phyloP scores from a whole-genome alignment of 2,113 vertebrate species.

The Podarcis muralis region DNA sequence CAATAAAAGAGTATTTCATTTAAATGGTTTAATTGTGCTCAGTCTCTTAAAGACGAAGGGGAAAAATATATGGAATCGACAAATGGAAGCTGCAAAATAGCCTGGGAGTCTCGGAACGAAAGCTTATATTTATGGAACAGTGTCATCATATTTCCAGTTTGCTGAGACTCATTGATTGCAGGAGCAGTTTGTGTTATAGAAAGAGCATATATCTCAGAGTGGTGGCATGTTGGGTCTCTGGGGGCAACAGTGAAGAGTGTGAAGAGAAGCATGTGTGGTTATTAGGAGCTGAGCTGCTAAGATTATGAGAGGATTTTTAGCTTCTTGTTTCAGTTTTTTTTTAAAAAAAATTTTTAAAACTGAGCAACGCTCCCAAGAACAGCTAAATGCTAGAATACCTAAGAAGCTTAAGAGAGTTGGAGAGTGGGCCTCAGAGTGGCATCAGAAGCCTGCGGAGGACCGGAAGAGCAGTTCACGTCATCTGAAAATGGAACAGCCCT shows the following conservation, averaged over 20 bases:
- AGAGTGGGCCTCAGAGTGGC: neutral
- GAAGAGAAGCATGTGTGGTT: constrained; percentile 21
- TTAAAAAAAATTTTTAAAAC: constrained; percentile 17
- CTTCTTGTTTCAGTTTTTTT: neutral
- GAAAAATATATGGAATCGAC: neutral
- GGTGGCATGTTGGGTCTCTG: constrained; percentile 41
- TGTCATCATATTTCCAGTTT: constrained; percentile 17
- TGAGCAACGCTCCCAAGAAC: neutral
- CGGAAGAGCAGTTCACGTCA: neutral
- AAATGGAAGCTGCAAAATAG: constrained; percentile 6
- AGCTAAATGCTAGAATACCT: neutral
- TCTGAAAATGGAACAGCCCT: neutral
- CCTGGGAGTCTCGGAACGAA: constrained; percentile 1
- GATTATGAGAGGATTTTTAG: neutral
- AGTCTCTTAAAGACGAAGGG: neutral
- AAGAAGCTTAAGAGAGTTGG: neutral
- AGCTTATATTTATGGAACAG: constrained; percentile 13
- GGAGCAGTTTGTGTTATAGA: constrained; percentile 54
- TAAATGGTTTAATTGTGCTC: constrained; percentile 36
- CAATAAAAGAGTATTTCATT: neutral
- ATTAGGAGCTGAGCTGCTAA: neutral
- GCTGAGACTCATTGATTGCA: constrained; percentile 42
- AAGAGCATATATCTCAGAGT: constrained; percentile 36
- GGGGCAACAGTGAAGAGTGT: neutral
- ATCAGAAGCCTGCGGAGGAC: neutral